Conservation (phyloP, 2,113 vertebrate species). For the Hippopotamus amphibius region DNA sequence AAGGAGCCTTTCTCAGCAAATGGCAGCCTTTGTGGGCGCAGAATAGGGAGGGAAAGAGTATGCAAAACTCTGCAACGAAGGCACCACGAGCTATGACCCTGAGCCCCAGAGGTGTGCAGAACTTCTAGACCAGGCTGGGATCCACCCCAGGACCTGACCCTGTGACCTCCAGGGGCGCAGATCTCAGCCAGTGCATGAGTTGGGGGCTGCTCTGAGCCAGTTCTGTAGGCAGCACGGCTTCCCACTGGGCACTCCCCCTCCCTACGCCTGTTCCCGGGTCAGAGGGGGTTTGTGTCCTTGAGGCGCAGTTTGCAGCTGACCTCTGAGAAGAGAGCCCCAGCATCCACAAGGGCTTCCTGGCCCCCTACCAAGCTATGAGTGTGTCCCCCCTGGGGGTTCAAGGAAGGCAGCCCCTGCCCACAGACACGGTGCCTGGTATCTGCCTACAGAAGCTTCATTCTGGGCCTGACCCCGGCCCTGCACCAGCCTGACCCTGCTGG, state of each 20-base stretch:
- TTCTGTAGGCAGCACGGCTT: slow-evolving; percentile 90
- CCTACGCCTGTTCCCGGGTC: slow-evolving; percentile 73
- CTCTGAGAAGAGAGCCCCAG: slow-evolving; percentile 84
- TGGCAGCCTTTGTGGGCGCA: background rate
- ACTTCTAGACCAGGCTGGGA: background rate
- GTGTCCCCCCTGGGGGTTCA: background rate
- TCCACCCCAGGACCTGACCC: background rate
- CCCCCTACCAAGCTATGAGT: slow-evolving; percentile 90
- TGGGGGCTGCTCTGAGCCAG: slow-evolving; percentile 86
- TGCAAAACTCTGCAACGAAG: background rate
- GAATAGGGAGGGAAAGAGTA: background rate
- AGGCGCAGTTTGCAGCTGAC: slow-evolving; percentile 87
- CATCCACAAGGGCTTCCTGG: slow-evolving; percentile 87
- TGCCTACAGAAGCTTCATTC: background rate
- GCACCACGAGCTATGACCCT: background rate
- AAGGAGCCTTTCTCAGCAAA: background rate
- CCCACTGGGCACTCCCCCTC: slow-evolving; percentile 81
- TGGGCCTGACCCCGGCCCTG: background rate
- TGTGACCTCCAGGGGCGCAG: no score
- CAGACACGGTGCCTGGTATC: background rate
- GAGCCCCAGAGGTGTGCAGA: background rate
- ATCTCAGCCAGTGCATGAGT: no score
- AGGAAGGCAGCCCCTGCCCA: background rate
- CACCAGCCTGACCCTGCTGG: background rate
- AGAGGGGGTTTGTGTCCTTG: slow-evolving; percentile 85